Evolutionary conservation across 2,797 vertebrate species (phyloP).

Genomic region (Danio jaintianensis): DNA sequence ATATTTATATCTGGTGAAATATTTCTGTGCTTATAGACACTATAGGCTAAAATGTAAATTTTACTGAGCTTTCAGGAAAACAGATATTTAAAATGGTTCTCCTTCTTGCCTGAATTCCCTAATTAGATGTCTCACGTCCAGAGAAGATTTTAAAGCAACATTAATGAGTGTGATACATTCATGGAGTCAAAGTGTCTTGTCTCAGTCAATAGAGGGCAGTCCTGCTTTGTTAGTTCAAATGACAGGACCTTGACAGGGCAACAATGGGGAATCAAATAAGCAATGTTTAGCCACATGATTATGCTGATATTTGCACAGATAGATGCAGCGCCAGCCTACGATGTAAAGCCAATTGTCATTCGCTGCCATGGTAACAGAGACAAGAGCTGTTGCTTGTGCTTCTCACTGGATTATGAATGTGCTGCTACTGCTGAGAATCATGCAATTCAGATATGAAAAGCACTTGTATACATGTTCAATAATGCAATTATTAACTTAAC

Average conservation of each 20-base stretch:
- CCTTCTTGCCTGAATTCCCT: not conserved
- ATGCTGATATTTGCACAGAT: slow-evolving; percentile 67
- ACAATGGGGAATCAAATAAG: slow-evolving; percentile 37
- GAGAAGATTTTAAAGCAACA: not conserved
- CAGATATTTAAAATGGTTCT: not conserved
- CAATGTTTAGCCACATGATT: slow-evolving; percentile 59
- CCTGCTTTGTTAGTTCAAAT: slow-evolving; percentile 39
- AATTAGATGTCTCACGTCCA: not conserved
- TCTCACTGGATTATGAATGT: slow-evolving; percentile 56
- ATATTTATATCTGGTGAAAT: not conserved
- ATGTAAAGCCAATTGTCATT: slow-evolving; percentile 65
- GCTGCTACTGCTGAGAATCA: slow-evolving; percentile 33
- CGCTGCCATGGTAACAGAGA: slow-evolving; percentile 65
- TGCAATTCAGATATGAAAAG: slow-evolving; percentile 42
- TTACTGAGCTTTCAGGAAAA: not conserved
- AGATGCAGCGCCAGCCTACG: slow-evolving; percentile 61
- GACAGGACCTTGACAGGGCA: slow-evolving; percentile 35
- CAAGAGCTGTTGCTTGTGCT: slow-evolving; percentile 57
- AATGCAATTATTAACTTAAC: slow-evolving; percentile 5
- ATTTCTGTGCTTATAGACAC: not conserved
- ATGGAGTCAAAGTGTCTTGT: not conserved
- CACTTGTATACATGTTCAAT: slow-evolving; percentile 13
- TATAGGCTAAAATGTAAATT: not conserved
- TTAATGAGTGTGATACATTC: not conserved
- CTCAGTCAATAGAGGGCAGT: slow-evolving; percentile 25